Evolutionary conservation across 2,797 vertebrate species (phyloP), one percentile per base, ranked within the genome.

Genomic region (Characodon lateralis): DNA sequence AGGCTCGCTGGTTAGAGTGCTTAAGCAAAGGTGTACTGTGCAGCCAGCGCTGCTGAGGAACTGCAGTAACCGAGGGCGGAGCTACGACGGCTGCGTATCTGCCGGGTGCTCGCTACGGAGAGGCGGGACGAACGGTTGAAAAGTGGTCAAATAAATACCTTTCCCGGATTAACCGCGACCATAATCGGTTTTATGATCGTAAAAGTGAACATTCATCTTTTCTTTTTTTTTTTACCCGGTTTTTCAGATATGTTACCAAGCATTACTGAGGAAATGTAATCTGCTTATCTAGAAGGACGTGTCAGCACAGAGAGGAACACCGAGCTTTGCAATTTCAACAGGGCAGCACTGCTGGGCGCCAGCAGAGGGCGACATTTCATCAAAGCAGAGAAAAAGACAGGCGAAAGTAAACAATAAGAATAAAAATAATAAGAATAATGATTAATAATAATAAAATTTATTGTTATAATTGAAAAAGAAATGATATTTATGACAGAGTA

Each of bases 41-140:
- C 12, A n/a, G 72, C 5, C 12, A 22, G 73, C 2, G 69, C 63
- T 69, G 69, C 35, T 6, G 43, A 46, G 71, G 58, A 89, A 87
- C 90, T 90, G 94, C 94, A 73, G 92, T 0, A 55, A 6, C 48
- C 0, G 78, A 39, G 84, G 94, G 94, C 82, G 93, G 93, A 89
- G 93, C 92, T 2, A 89, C 1, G 24, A 2, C 0, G 16, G 56
- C 65, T 43, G 58, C 83, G 84, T 53, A 9, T 66, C 79, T 46
- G n/a, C 80, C 24, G 16, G 2, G 46, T 61, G 48, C 26, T 0
- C 71, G 26, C 12, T 74, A 26, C 75, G 53, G 79, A 76, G 88
- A 90, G 85, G 69, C 56, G 63, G 76, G 41, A 69, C 85, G 78
- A 22, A 39, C 22, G 71, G 59, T 28, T n/a, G 41, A 69, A 1